Evolutionary conservation across 2,113 vertebrate genomes (phyloP).

Genomic region (Arenaria interpres): DNA sequence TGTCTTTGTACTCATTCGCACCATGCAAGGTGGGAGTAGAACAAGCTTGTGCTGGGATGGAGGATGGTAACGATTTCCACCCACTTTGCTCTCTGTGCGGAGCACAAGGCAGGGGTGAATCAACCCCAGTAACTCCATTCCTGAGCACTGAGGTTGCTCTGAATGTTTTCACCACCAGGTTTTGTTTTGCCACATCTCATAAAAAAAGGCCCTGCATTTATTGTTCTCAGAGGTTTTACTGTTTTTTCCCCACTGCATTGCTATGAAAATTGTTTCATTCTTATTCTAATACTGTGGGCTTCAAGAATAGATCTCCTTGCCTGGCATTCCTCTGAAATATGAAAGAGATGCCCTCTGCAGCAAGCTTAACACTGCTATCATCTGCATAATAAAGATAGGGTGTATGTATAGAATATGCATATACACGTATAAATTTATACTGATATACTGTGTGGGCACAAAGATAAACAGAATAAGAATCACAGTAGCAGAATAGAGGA

Average conservation of each 20-base stretch:
- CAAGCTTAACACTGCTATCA: conserved; percentile 11
- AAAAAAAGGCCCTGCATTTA: not conserved
- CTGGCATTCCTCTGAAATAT: conserved; percentile 6
- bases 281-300: conserved; percentile 20
- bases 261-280: conserved; percentile 23
- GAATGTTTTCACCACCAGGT: not conserved
- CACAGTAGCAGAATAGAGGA: not conserved
- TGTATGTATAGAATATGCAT: conserved; percentile 26
- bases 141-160: not conserved
- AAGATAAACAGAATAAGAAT: conserved; percentile 49
- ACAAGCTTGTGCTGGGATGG: not conserved
- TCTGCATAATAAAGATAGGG: conserved; percentile 67
- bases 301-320: conserved; percentile 32
- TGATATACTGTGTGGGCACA: not conserved
- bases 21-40: not conserved
- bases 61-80: not conserved
- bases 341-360: conserved; percentile 26
- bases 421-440: conserved; percentile 41
- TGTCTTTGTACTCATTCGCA: not conserved
- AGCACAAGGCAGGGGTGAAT: not conserved
- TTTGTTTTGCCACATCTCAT: not conserved
- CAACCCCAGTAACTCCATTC: not conserved
- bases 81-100: not conserved
- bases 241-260: not conserved
- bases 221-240: not conserved